Base-by-base conservation (phyloP, 53 echinoderm and acorn worm species). In the Actinopyga echinites region DNA sequence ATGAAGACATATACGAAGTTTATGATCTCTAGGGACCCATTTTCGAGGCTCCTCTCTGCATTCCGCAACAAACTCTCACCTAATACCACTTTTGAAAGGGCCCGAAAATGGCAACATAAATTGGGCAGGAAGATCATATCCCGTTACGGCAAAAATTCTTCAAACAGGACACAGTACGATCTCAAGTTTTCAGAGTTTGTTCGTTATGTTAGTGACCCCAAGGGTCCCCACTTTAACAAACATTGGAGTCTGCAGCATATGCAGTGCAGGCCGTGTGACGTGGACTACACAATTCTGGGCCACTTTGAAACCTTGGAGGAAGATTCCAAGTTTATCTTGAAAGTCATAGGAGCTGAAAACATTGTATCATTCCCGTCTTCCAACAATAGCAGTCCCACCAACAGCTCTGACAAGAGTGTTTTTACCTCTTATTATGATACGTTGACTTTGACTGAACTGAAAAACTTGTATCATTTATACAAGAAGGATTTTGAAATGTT, bases 21-120 rank as follows among this genome's bases (percentile, higher is more conserved):
- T 65, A 71, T 91, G 65, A 80, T 91, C 25, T 84, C 87, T 21
- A 71, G 91, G 15, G 63, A 91, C n/a, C 91, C 91, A 24, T 85
- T 91, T 25, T 88, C 87, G 3, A 63, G 91, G 57, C 44, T 91
- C 1, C 68, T 91, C 2, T 91, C 91, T 19, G 91, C 91, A 8
- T 91, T 85, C 30, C 79, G 75, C 33, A 91, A 91, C 82, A 91
- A 91, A 71, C 75, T 91, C 11, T 83, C 80, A 6, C 91, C 91
- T 8, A 59, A 91, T 53, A 56, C 91, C 0, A 84, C 79, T 12
- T 91, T 91, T 74, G 56, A 24, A 17, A 57, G 55, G 6, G 80
- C 80, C 15, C 21, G 1, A 12, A 13, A 22, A 3, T 91, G 91
- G 91, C 65, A 84, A 23, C 9, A 36, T 4, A 80, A 65, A 11